Evolutionary conservation across 1,140 invertebrate species (phyloP).

Genomic region (Zophobas atratus): DNA sequence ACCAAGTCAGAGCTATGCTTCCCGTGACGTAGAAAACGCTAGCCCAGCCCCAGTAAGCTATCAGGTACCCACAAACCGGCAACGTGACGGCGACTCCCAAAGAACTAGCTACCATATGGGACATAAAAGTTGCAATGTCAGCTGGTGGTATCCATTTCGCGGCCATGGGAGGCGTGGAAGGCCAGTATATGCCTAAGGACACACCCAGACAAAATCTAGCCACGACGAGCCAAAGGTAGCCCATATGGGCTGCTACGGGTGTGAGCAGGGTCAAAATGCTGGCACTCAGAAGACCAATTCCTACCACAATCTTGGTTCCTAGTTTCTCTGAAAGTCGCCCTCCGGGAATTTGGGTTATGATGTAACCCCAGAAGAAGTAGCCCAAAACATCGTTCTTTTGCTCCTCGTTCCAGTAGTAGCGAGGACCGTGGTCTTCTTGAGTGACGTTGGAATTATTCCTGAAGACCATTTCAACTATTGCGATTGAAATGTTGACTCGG

Average conservation of each 20-base stretch:
- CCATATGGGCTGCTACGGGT: slow-evolving; percentile 77
- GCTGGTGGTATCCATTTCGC: slow-evolving; percentile 90
- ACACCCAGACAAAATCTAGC: slow-evolving; percentile 78
- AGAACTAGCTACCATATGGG: slow-evolving; percentile 87
- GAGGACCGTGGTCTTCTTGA: background rate
- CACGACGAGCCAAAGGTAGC: slow-evolving; percentile 71
- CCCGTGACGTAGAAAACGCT: slow-evolving; percentile 88
- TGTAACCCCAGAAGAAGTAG: slow-evolving; percentile 91
- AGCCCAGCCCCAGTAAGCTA: slow-evolving; percentile 83
- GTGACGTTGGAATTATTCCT: slow-evolving; percentile 37
- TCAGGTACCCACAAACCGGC: slow-evolving; percentile 84
- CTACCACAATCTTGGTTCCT: slow-evolving; percentile 84
- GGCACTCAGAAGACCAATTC: slow-evolving; percentile 84
- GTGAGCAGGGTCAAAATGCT: slow-evolving; percentile 86
- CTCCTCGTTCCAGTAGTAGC: slow-evolving; percentile 61
- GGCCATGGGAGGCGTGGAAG: slow-evolving; percentile 88
- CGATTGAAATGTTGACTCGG: slow-evolving; percentile 88
- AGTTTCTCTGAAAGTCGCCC: slow-evolving; percentile 85
- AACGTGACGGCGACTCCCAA: slow-evolving; percentile 85
- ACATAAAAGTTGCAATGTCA: slow-evolving; percentile 87
- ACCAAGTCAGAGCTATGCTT: slow-evolving; percentile 83
- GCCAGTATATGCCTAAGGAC: slow-evolving; percentile 87
- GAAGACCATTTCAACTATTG: slow-evolving; percentile 86
- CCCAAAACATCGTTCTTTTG: slow-evolving; percentile 84
- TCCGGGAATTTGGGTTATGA: slow-evolving; percentile 88